Evolutionary conservation across 1,140 invertebrate genomes (phyloP).

Genomic region (Drosophila bocki): DNA sequence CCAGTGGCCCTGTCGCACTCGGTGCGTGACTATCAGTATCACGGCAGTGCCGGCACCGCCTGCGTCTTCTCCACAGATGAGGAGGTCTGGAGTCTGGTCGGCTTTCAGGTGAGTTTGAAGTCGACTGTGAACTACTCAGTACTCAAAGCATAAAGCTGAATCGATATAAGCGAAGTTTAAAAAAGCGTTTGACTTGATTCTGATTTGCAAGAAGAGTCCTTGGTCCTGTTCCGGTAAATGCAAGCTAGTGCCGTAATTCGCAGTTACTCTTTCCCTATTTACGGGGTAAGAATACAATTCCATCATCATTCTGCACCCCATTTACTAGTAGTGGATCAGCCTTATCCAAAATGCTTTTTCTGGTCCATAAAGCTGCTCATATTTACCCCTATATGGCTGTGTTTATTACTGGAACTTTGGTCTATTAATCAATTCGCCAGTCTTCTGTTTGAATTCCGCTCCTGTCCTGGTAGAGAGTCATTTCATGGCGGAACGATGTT

Average conservation of each 20-base stretch:
- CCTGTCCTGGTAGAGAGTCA: slow-evolving; percentile 31
- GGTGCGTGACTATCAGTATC: slow-evolving; percentile 89
- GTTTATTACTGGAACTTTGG: slow-evolving; percentile 42
- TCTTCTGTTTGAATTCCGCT: not conserved
- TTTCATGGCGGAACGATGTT: slow-evolving; percentile 68
- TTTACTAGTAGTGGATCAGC: slow-evolving; percentile 9
- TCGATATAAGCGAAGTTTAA: no score
- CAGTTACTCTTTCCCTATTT: slow-evolving; percentile 11
- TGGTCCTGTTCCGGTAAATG: not conserved
- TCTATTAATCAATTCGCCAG: slow-evolving; percentile 41
- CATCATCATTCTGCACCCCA: no score
- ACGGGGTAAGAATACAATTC: no score
- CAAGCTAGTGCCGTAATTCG: slow-evolving; percentile 14
- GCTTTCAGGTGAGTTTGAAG: slow-evolving; percentile 87
- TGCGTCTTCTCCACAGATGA: slow-evolving; percentile 88
- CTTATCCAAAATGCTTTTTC: slow-evolving; percentile 10
- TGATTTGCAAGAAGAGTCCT: not conserved
- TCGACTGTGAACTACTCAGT: not conserved
- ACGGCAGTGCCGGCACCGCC: slow-evolving; percentile 87
- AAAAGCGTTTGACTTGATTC: not conserved
- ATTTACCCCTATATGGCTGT: slow-evolving; percentile 14
- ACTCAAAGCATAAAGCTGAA: not conserved
- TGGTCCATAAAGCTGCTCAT: not conserved
- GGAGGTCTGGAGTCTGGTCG: slow-evolving; percentile 89
- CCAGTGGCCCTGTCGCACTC: slow-evolving; percentile 93